Conservation (phyloP, 2,113 vertebrate species). For the Toxotes jaculatrix region DNA sequence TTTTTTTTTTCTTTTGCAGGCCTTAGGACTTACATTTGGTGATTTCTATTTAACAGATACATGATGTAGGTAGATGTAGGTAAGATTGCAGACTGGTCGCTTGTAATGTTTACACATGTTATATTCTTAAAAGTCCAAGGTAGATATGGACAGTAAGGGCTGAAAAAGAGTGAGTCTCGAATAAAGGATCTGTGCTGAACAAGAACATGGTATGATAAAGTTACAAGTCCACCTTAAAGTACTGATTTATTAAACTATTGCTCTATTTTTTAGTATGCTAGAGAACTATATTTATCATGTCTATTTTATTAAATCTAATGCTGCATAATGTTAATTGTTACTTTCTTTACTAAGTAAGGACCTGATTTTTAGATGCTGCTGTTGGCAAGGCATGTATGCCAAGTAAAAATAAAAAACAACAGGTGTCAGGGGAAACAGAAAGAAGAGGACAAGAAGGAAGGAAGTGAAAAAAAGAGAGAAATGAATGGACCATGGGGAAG, state of each 20-base stretch:
- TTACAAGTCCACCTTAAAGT: slow-evolving; percentile 4
- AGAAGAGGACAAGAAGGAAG: slow-evolving; percentile 24
- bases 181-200: background rate
- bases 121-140: background rate
- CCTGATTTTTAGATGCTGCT: background rate
- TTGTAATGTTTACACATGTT: background rate
- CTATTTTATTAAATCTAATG: background rate
- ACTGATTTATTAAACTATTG: background rate
- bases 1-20: too few relatives aligned
- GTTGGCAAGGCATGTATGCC: background rate
- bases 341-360: background rate
- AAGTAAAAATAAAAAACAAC: slow-evolving; percentile 14
- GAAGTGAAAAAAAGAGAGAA: slow-evolving; percentile 60
- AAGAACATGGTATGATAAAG: background rate
- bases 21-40: too few relatives aligned
- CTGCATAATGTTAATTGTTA: background rate
- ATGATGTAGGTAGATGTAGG: too few relatives aligned
- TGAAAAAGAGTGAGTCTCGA: background rate
- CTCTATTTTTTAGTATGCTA: too few relatives aligned
- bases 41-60: too few relatives aligned
- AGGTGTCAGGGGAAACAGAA: slow-evolving; percentile 20
- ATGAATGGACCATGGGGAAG: slow-evolving; percentile 59
- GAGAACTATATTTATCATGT: background rate
- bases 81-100: too few relatives aligned
- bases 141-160: background rate